These are phyloP conservation scores for Catamblyrhynchus diadema DNA, from an alignment of 2,797 vertebrate species.

Conservation along the genomic window DNA sequence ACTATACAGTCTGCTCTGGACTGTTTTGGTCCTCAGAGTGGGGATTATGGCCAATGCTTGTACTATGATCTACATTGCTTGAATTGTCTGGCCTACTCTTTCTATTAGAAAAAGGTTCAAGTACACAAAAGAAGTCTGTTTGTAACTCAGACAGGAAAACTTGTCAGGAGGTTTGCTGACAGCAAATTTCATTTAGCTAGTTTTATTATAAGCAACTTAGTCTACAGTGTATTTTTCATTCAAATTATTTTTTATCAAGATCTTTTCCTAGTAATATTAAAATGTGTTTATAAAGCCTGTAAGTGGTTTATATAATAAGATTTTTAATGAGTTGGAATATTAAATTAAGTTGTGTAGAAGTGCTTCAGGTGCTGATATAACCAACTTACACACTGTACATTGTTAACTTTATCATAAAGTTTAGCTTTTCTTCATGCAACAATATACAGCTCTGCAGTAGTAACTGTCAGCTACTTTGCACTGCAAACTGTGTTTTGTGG, in stretches of 20 bases:
- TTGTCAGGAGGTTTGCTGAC: background rate
- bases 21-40: background rate
- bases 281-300: conserved; percentile 25
- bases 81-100: background rate
- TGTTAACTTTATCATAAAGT: conserved; percentile 24
- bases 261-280: conserved; percentile 25
- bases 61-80: background rate
- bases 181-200: conserved; percentile 34
- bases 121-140: background rate
- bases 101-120: background rate
- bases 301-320: conserved; percentile 46
- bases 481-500: background rate
- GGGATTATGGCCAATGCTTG: background rate
- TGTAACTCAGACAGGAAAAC: background rate
- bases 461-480: background rate
- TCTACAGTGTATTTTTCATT: conserved; percentile 11
- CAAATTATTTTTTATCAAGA: conserved; percentile 36
- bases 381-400: conserved; percentile 1
- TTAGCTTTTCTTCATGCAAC: background rate
- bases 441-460: background rate
- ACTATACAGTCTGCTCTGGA: background rate
- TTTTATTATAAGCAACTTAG: conserved; percentile 11
- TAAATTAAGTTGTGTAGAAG: conserved; percentile 39
- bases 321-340: conserved; percentile 57
- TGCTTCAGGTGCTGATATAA: conserved; percentile 35